phyloP scores from a whole-genome alignment of 1,140 invertebrate species.

The Gryon sp. region DNA sequence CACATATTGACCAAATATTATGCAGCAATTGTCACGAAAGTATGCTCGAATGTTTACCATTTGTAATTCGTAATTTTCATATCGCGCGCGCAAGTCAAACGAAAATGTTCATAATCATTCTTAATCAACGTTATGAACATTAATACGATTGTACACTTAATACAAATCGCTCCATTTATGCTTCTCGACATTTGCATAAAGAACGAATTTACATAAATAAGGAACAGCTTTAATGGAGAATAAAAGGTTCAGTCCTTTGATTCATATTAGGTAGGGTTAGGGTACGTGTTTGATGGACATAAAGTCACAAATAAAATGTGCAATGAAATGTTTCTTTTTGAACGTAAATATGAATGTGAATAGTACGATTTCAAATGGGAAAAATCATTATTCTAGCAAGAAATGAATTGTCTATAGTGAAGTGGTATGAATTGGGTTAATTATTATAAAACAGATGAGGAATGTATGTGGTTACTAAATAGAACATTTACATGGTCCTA shows the following conservation, averaged over 20 bases:
- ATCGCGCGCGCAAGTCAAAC: slow-evolving; percentile 34
- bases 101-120: slow-evolving; percentile 45
- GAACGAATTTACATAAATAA: slow-evolving; percentile 39
- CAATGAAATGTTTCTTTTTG: too few species aligned
- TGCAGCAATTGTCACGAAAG: slow-evolving; percentile 63
- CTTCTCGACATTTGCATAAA: slow-evolving; percentile 15
- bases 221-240: slow-evolving; percentile 26
- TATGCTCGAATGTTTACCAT: slow-evolving; percentile 62
- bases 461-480: too few species aligned
- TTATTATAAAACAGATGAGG: too few species aligned
- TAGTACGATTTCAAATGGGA: too few species aligned
- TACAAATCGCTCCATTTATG: slow-evolving; percentile 51
- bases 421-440: too few species aligned
- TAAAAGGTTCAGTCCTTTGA: slow-evolving; percentile 20
- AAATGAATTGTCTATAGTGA: too few species aligned
- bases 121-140: slow-evolving; percentile 51
- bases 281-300: not conserved
- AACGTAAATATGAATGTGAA: too few species aligned
- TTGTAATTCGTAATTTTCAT: slow-evolving; percentile 62
- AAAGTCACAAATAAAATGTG: not conserved
- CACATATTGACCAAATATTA: slow-evolving; percentile 64
- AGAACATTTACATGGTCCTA: too few species aligned
- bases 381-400: too few species aligned
- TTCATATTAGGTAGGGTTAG: not conserved
- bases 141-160: slow-evolving; percentile 41